Evolutionary conservation across 2,888 invertebrate species (phyloP), one percentile per base, ranked within the genome.

Genomic region (Steinernema carpocapsae): DNA sequence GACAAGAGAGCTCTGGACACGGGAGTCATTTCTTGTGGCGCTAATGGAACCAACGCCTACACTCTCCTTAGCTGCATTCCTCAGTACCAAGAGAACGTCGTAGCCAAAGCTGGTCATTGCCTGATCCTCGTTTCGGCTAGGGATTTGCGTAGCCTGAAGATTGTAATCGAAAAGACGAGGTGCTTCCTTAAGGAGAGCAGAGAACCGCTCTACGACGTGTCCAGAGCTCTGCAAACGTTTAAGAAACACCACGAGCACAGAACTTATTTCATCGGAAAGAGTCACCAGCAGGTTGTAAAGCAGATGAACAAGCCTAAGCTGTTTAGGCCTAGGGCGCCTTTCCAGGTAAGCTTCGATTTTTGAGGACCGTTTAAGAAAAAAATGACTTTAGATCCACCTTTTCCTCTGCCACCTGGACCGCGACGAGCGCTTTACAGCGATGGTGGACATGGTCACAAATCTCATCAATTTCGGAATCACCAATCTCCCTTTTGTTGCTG

Each of bases 381-480:
- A 37, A 37, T 37, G 4, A 2, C 14, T 56, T 26, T 22, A 56
- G 56, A 22, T 56, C 24, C 56, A 56, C 14, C 56, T 64, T 32
- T 64, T 32, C 64, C 64, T 64, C 6, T 26, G 64, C 14, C 64
- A 64, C 37, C 64, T 64, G 12, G 64, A 64, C 17, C 64, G 64
- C 4, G 64, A 64, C 29, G 64, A 64, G 19, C 64, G 64, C 29
- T 64, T 64, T 32, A 64, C 64, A 1, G 64, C 64, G 32, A 64
- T 64, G 64, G 29, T 64, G 29, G 64, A 64, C 64, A 64, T 64
- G 64, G 32, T 64, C 32, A 3, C 64, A 29, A 64, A 37, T 26
- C 64, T 64, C 29, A 26, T 64, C 64, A 37, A 64, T n/a, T 64
- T 64, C 32, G 64, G 64, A 26, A 64, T 64, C 64, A 32, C 64